Evolutionary conservation across 2,797 vertebrate genomes (phyloP).

Genomic region (Coracias cyanogaster): DNA sequence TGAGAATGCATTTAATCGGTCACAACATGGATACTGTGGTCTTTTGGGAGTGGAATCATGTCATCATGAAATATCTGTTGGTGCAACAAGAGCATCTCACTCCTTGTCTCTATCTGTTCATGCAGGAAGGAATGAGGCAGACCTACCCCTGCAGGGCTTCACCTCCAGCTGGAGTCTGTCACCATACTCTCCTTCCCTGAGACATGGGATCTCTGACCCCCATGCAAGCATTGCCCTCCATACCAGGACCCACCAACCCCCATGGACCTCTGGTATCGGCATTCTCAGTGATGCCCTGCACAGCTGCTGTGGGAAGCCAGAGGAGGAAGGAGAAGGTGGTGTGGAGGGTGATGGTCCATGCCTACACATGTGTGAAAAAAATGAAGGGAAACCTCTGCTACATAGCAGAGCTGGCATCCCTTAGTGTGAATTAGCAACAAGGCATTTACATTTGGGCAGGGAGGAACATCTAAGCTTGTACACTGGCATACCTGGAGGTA

Average conservation of each 20-base stretch:
- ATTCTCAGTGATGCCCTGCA: background rate
- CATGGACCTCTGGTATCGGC: accelerated
- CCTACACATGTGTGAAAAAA: background rate
- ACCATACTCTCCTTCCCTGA: accelerated
- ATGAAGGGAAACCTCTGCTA: background rate
- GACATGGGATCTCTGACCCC: accelerated
- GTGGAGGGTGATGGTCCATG: background rate
- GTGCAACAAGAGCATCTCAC: background rate
- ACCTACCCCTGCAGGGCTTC: background rate
- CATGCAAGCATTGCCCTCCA: background rate
- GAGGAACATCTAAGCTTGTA: background rate
- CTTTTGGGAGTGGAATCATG: background rate
- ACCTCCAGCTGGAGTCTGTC: background rate
- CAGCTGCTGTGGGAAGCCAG: accelerated
- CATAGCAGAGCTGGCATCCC: background rate
- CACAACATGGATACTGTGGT: background rate
- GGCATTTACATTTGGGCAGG: background rate
- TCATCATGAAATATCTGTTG: background rate
- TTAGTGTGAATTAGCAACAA: no score
- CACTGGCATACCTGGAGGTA: background rate
- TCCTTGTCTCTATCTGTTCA: background rate
- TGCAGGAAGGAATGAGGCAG: background rate
- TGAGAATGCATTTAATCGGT: background rate
- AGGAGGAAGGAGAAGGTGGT: background rate
- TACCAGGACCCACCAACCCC: accelerated